Base-by-base conservation (phyloP, 1,140 invertebrate genomes). In the Cecropterus lyciades region DNA sequence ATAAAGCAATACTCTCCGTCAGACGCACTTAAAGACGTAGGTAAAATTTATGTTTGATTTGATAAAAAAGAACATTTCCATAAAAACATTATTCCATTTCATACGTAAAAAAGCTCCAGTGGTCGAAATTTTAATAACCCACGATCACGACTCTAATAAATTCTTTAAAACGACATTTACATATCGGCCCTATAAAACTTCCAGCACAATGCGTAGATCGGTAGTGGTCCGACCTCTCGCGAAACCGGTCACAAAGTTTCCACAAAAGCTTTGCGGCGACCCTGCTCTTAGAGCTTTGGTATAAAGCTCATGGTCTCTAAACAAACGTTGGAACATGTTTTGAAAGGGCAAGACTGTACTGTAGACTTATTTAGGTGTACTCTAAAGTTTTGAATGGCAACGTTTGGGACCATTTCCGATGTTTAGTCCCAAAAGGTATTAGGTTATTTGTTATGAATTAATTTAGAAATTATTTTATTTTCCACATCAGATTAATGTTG, bases 231-330 rank as follows among this genome's bases (percentile, higher is more conserved):
- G 57, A 63, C 65, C 69, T 69, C 67, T 64, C 59, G 67, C 69
- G 16, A 67, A 67, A 71, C 69, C 60, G 65, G 69, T 71, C 62
- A 67, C 69, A 49, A 71, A 51, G 15, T 70, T 63, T 57, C 45
- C 9, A 13, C 16, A 13, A 30, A 40, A 48, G 42, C 15, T 33
- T 37, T 56, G 16, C 51, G 24, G 9, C 4, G 11, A 2, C 1
- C 15, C 8, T 0, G 0, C 30, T 20, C 24, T 40, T 56, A 42
- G 30, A 52, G 8, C 9, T 24, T 0, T n/a, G 0, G 0, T 0
- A 49, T 57, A 66, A 51, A 53, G 46, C 14, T 16, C 0, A 43
- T 52, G 5, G 30, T 11, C 9, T 0, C 1, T 3, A 24, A 48
- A 16, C 3, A 33, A 20, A 49, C 24, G 8, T n/a, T 14, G 16